Evolutionary conservation across 2,797 vertebrate species (phyloP), one percentile per base, ranked within the genome.

Genomic region (Crocidura indochinensis): DNA sequence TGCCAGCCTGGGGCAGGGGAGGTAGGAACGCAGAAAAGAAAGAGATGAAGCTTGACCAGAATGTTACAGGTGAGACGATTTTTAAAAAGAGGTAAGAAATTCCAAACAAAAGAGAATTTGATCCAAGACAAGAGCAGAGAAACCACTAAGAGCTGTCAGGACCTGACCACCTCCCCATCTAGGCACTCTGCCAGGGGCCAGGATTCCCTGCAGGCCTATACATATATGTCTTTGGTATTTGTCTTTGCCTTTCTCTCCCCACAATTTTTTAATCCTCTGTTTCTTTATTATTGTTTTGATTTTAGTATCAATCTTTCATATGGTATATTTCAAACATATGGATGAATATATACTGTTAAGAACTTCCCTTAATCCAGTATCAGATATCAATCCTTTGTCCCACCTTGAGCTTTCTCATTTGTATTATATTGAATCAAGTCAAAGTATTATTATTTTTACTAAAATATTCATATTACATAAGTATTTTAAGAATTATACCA

Each of bases 241-340:
- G 64, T 82, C 60, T 67, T 78, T 72, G 9, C 44, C 47, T 90
- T 24, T 65, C 31, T 67, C 6, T 11, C 74, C 56, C 38, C 8
- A 31, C 56, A 81, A 17, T 29, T 85, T 69, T 17, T 84, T 60
- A 85, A 6, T 64, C 24, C n/a, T 91, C 56, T 62, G 38, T 67
- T 84, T 51, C 72, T 91, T 89, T 72, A 60, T 80, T 79, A 82
- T 77, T 92, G 12, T 67, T 84, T 95, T 77, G 73, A 77, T 90
- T 92, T 93, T 60, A 62, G 69, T 91, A 72, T 78, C 73, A 79
- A 51, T 15, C 69, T 92, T 87, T 79, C 73, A 77, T 87, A 56
- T 24, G 47, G 77, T 93, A 89, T 56, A 75, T 72, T 82, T 62
- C 77, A 89, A 88, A 85, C 31, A 24, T n/a, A 69, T 22, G 27